Evolutionary conservation across 2,797 vertebrate species (phyloP).

Genomic region (Momotus momota): DNA sequence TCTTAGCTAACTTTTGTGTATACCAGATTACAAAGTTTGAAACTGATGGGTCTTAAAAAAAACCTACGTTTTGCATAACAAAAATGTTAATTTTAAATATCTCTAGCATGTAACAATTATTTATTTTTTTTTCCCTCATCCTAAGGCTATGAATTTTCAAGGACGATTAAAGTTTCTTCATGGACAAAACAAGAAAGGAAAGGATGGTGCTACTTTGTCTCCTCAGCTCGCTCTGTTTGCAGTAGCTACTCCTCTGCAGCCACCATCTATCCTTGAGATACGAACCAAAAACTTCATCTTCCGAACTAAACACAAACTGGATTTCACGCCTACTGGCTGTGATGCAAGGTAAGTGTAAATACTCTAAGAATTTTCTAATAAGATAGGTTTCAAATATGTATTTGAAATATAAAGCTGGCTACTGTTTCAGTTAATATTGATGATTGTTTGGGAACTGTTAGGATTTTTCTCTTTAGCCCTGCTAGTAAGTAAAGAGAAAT

Average conservation of each 20-base stretch:
- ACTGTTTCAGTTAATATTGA: not conserved
- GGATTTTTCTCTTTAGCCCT: not conserved
- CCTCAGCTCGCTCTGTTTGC: slow-evolving; percentile 87
- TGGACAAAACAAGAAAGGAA: slow-evolving; percentile 86
- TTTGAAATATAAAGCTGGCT: not conserved
- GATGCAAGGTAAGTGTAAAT: slow-evolving; percentile 83
- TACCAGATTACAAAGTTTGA: not conserved
- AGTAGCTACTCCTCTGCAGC: slow-evolving; percentile 84
- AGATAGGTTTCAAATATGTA: not conserved
- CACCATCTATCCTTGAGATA: slow-evolving; percentile 88
- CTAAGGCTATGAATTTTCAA: slow-evolving; percentile 88
- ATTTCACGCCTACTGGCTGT: slow-evolving; percentile 86
- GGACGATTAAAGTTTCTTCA: slow-evolving; percentile 87
- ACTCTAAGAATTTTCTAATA: not conserved
- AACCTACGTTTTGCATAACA: not conserved
- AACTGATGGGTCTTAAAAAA: not conserved
- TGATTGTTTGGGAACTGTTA: not conserved
- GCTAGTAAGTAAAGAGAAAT: not conserved
- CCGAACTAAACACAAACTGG: slow-evolving; percentile 89
- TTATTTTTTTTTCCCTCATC: slow-evolving; percentile 15
- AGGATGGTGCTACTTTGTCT: slow-evolving; percentile 80
- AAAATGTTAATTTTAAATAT: not conserved
- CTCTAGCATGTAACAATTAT: not conserved
- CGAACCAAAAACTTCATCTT: slow-evolving; percentile 88
- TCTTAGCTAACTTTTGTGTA: not conserved